Percentiles rank a stretch among this genome's conserved stretches.
phyloP scores from a whole-genome alignment of 2,888 invertebrate species.

The Ectemnius cavifrons region DNA sequence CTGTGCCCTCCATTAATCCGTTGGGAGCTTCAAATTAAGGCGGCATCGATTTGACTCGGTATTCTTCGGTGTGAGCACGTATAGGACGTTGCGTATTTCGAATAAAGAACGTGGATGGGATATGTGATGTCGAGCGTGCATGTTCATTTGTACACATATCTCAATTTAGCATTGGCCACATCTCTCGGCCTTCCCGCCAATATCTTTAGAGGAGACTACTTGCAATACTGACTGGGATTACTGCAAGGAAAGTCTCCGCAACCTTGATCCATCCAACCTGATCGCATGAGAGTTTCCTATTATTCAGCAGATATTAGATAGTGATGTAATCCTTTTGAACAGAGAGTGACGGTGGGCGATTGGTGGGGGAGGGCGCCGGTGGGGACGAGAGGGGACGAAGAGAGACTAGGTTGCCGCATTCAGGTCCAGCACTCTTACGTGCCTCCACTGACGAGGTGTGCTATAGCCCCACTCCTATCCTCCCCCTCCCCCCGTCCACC shows the following conservation, averaged over 20 bases:
- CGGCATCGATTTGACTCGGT: conserved; percentile 35
- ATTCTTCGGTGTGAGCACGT: conserved; percentile 14
- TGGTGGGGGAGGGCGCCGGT: too few relatives aligned
- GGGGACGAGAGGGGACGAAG: too few relatives aligned
- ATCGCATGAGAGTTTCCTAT: not conserved
- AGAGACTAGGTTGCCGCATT: too few relatives aligned
- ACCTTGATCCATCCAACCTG: conserved; percentile 4
- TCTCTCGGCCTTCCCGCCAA: not conserved
- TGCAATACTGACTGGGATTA: too few relatives aligned
- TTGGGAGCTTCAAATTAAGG: conserved; percentile 45
- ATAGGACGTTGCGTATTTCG: conserved; percentile 48
- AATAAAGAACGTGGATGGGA: conserved; percentile 52
- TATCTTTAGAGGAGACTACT: not conserved
- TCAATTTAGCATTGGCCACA: too few relatives aligned
- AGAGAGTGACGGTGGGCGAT: too few relatives aligned
- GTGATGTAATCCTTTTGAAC: not conserved
- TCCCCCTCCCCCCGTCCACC: too few relatives aligned
- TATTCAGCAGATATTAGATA: conserved; percentile 4
- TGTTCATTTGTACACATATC: not conserved
- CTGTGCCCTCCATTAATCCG: conserved; percentile 17
- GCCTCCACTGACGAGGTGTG: too few relatives aligned
- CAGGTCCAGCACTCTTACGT: too few relatives aligned
- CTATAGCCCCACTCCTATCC: too few relatives aligned
- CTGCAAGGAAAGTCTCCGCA: not conserved
- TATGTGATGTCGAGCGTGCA: conserved; percentile 23